Conservation (phyloP, 1,140 invertebrate genomes). For the Drosophila subpulchrella region DNA sequence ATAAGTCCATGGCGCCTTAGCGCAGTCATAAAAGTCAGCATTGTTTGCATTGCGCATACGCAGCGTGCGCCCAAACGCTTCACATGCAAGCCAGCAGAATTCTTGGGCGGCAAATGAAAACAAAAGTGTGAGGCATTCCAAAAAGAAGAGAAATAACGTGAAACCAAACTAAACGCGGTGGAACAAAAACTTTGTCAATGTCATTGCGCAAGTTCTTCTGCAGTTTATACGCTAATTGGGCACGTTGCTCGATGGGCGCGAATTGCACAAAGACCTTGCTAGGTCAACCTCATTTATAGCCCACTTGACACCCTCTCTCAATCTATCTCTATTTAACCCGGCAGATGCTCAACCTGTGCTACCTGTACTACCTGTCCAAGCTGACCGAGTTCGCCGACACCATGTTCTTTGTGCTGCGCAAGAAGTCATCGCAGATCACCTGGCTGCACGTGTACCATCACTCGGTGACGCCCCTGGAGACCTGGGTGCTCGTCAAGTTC, state of each 20-base stretch:
- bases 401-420: conserved; percentile 95
- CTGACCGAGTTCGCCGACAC: conserved; percentile 98
- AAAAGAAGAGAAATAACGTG: conserved; percentile 19
- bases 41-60: conserved; percentile 69
- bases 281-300: conserved; percentile 8
- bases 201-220: conserved; percentile 39
- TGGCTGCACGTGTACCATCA: conserved; percentile 98
- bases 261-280: conserved; percentile 50
- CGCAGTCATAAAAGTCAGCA: conserved; percentile 31
- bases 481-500: conserved; percentile 98
- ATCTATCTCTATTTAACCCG: neutral
- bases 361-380: conserved; percentile 99
- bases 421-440: conserved; percentile 96
- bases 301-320: neutral
- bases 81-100: conserved; percentile 27
- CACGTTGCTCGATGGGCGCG: conserved; percentile 38
- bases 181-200: conserved; percentile 53
- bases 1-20: conserved; percentile 34
- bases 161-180: conserved; percentile 39
- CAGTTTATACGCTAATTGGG: conserved; percentile 38
- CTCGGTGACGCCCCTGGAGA: conserved; percentile 96
- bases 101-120: conserved; percentile 39
- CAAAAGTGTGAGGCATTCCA: conserved; percentile 15
- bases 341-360: conserved; percentile 96
- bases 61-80: conserved; percentile 32